Percentiles rank a stretch among this genome's conserved stretches.
These are phyloP conservation scores for Pissodes strobi DNA, from an alignment of 1,140 invertebrate genomes.

Conservation along the genomic window DNA sequence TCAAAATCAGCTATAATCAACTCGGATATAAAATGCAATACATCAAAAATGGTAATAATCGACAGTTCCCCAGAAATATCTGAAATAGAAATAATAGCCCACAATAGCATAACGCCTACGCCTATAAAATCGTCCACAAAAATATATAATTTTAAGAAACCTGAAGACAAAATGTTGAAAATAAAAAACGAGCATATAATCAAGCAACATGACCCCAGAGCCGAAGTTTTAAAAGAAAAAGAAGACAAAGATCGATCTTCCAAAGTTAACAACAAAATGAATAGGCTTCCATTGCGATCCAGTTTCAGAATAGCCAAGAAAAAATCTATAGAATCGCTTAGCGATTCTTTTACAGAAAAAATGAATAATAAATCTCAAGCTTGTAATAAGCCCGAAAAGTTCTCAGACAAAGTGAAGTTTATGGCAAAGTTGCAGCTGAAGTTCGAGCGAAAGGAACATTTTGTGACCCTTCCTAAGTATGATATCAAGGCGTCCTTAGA, in stretches of 20 bases:
- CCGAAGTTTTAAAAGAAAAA: conserved; percentile 3
- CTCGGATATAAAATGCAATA: no score
- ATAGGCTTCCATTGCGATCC: conserved; percentile 41
- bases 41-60: no score
- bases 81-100: not conserved
- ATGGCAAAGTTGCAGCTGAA: conserved; percentile 43
- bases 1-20: no score
- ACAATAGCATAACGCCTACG: not conserved
- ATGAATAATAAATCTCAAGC: conserved; percentile 26
- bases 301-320: conserved; percentile 47
- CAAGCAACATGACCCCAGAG: no score
- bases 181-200: no score
- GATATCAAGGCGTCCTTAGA: conserved; percentile 27
- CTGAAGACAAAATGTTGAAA: not conserved
- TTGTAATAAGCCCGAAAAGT: conserved; percentile 22
- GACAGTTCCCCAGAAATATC: not conserved
- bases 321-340: conserved; percentile 40
- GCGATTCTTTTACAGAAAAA: conserved; percentile 38
- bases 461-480: conserved; percentile 19
- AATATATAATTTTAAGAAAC: not conserved
- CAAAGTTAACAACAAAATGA: no score
- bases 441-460: conserved; percentile 27
- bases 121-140: not conserved
- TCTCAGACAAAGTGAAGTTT: conserved; percentile 43
- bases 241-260: no score